Conservation (phyloP, 2,888 invertebrate species). For the Megaustenia siamemsis region DNA sequence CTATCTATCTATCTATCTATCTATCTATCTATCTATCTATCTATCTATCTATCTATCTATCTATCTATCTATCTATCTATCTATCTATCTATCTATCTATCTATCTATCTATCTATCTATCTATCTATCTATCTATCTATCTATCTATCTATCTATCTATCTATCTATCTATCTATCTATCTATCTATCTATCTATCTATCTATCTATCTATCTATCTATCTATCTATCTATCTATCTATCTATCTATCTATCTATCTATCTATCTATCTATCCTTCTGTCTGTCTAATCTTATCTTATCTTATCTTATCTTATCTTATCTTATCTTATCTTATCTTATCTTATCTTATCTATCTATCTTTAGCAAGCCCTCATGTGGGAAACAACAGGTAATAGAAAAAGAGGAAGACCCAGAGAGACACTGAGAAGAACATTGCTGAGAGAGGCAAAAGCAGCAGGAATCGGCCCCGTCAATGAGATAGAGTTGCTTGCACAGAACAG, state of each 20-base stretch:
- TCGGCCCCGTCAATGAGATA: too few species aligned
- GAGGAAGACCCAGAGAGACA: too few species aligned
- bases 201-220: slow-evolving; percentile 12
- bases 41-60: not conserved
- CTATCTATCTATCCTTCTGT: slow-evolving; percentile 4
- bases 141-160: slow-evolving; percentile 15
- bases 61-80: not conserved
- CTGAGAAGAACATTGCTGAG: too few species aligned
- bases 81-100: slow-evolving; percentile 1
- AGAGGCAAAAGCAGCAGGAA: too few species aligned
- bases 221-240: slow-evolving; percentile 12
- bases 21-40: not conserved
- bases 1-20: not conserved
- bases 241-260: slow-evolving; percentile 15
- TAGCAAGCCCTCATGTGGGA: too few species aligned
- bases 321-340: too few species aligned
- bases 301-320: not conserved
- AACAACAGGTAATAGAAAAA: too few species aligned
- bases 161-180: slow-evolving; percentile 15
- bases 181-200: slow-evolving; percentile 15
- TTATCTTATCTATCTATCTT: too few species aligned
- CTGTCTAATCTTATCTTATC: not conserved
- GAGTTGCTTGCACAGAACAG: too few species aligned
- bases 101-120: slow-evolving; percentile 15
- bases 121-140: slow-evolving; percentile 15